Evolutionary conservation across 2,797 vertebrate species (phyloP), one percentile per base, ranked within the genome.

Genomic region (Danio kyathit): DNA sequence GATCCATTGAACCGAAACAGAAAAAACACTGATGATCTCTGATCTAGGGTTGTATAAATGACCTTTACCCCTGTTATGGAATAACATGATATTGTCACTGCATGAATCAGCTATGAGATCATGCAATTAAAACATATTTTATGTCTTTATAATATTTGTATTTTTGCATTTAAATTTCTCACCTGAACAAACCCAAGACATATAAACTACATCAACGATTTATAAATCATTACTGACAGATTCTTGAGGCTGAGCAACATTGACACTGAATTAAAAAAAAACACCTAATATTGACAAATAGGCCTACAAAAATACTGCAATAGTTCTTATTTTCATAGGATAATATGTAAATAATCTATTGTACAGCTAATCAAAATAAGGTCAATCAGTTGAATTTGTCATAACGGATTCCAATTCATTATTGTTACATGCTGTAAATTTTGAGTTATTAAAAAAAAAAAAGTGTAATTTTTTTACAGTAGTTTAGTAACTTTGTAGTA

Each of bases 201-300:
- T 38, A 48, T 59, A 41, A 40, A 49, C 2, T 59, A 41, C 29
- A 8, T 16, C 7, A 11, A 19, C 17, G 6, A 12, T 49, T 59
- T 29, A 38, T 51, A 59, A 48, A 49, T 49, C 52, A 10, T 29
- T 1, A 29, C 29, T 29, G 29, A 29, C 29, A 29, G 5, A 76
- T 44, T 51, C 1, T 63, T 38, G 17, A 16, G 38, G 19, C 11
- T 56, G 60, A 9, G 48, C 73, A 49, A 69, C 51, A 21, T 60
- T 52, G 41, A 49, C 13, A 49, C 38, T 21, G 64, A 49, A 56
- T 29, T 10, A 41, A 65, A 76, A 83, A 71, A 60, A 52, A 49
- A 56, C 56, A 67, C 63, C 46, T 46, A 77, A 82, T 89, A 90
- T 90, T 71, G 86, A 91, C 60, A 21, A 16, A n/a, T n/a, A n/a